Base-by-base conservation (phyloP, 2,888 invertebrate species). In the Gibbula magus region DNA sequence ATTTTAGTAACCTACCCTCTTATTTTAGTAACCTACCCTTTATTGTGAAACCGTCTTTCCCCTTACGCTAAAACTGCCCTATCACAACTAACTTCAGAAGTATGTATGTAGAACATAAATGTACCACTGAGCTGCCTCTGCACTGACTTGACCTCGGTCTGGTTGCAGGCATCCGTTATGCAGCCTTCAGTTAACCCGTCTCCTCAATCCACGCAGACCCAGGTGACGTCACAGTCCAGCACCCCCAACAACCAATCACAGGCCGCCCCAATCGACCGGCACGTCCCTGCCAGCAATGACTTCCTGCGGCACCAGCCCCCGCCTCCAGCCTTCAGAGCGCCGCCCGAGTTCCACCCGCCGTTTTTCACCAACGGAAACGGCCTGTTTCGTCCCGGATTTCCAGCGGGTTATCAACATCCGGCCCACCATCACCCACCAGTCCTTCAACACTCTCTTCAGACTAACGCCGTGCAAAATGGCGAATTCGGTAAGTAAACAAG, bases 301-400 rank as follows among this genome's bases (percentile, higher is more conserved):
- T 90, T 90, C 81, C 84, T 90, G 70, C 89, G 90, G 52, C 89
- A 89, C 76, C 90, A 89, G 80, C 85, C 88, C 5, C 89, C 89
- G 0, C 88, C 89, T 2, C 84, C 89, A 20, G 88, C 89, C 79
- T 91, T 91, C 81, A 83, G 91, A 82, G 89, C 90, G 35, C 89
- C 91, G 13, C 91, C 90, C 70, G 91, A 91, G 73, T 90, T 91
- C 83, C 89, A 89, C 51, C 89, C 91, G 79, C 91, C 91, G 25
- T 91, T 92, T 86, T 92, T 92, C 84, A 84, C 91, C 74, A 91
- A 91, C 79, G 89, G 91, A 54, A 92, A 91, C 80, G 91, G 91
- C n/a, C 83, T 92, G 78, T 92, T 92, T 84, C 88, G 92, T 67
- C 92, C 92, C 20, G 90, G 91, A 32, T 90, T 91, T 78, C 87